Base-by-base conservation (phyloP, 2,113 vertebrate species). In the Carettochelys insculpta region DNA sequence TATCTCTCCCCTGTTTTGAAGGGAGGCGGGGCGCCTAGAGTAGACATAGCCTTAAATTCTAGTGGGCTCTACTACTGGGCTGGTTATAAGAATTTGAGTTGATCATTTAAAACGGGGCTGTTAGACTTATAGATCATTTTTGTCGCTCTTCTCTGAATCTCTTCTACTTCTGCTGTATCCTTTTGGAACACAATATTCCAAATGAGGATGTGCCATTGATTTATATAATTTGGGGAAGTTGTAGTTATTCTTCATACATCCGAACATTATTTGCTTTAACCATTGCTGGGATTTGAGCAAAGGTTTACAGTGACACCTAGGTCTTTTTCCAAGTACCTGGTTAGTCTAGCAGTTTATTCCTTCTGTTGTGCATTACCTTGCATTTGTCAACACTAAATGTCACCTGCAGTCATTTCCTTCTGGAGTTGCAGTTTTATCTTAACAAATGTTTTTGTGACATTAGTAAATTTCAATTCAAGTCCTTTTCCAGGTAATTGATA, bases 221-320 rank as follows among this genome's bases (percentile, higher is more conserved):
- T 20, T 85, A 8, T 9, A 4, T 51, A 80, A 51, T 1, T 4
- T 29, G 65, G 51, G 2, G 31, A 1, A 79, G 43, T 88, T 31
- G 25, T 65, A 4, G 6, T 27, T 0, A 0, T 83, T 77, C 41
- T 82, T 2, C 61, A 16, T 75, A 76, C 10, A 11, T 12, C 25
- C 20, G 75, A 47, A 81, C 43, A 52, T 24, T 47, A 3, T 4
- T 11, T n/a, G 25, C 13, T 77, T 25, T 73, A 43, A 1, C 79
- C 41, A 4, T 3, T 83, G 0, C 52, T 88, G 11, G 83, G 82
- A n/a, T 4, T 61, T 78, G 71, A 80, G 52, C 48, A 51, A 34
- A 77, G 12, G 1, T 11, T 50, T 43, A 4, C 47, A 6, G 48
- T 24, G 88, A 34, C 76, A 34, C 29, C 73, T 50, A 31, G 19